These are phyloP conservation scores for Chromobotia macracanthus DNA, from an alignment of 2,797 vertebrate species.

Conservation along the genomic window DNA sequence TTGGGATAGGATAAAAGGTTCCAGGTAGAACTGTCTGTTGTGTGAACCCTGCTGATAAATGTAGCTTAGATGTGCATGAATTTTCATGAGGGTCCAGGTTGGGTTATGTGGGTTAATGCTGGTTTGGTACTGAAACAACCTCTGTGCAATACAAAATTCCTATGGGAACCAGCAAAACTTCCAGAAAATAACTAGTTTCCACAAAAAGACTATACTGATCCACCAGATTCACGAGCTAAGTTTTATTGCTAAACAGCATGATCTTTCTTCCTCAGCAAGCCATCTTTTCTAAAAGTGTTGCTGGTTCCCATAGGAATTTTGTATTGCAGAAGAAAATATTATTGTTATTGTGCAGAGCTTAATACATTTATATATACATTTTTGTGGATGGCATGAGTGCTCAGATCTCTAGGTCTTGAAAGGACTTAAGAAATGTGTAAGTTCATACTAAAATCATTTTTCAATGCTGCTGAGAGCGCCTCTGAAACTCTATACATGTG, in stretches of 20 bases:
- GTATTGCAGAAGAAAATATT: no score
- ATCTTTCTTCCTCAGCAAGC: background rate
- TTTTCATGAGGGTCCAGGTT: slow-evolving; percentile 16
- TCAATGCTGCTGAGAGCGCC: no score
- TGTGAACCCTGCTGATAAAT: slow-evolving; percentile 27
- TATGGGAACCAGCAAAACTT: background rate
- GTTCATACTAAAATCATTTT: no score
- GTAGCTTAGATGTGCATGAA: slow-evolving; percentile 22
- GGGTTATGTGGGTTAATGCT: slow-evolving; percentile 24
- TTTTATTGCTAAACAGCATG: background rate
- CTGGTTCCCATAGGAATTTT: background rate
- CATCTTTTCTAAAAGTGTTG: background rate
- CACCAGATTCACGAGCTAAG: no score
- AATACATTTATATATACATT: no score
- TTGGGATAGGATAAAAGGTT: slow-evolving; percentile 46
- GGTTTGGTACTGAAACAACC: slow-evolving; percentile 3
- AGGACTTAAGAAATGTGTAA: no score
- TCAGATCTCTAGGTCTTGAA: no score
- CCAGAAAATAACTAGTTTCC: background rate
- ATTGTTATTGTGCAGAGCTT: background rate
- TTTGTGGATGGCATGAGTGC: no score
- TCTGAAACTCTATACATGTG: no score
- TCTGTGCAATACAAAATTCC: slow-evolving; percentile 1
- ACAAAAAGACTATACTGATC: no score
- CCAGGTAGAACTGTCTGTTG: slow-evolving; percentile 20